These are phyloP conservation scores for Monopterus albus DNA, from an alignment of 2,113 vertebrate species.

Conservation along the genomic window DNA sequence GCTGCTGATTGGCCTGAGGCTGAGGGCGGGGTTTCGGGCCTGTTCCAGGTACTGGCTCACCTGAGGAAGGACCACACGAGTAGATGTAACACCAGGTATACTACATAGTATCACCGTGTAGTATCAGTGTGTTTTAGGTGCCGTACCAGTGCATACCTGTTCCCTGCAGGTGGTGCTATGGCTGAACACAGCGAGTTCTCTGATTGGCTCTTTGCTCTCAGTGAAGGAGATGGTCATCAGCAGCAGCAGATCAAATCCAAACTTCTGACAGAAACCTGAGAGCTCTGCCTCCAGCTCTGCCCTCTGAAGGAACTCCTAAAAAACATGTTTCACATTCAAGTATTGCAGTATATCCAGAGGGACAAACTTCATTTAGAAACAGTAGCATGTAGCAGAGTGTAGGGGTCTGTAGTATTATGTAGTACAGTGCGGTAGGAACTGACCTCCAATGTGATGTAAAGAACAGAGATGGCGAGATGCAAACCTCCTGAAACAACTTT, in stretches of 20 bases:
- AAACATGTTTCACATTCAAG: too few relatives aligned
- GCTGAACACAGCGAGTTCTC: slow-evolving; percentile 89
- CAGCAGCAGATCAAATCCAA: slow-evolving; percentile 81
- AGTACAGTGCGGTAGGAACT: not conserved
- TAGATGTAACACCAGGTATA: too few relatives aligned
- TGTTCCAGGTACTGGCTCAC: slow-evolving; percentile 85
- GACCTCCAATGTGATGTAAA: slow-evolving; percentile 90
- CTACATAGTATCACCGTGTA: too few relatives aligned
- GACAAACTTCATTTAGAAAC: too few relatives aligned
- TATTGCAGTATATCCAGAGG: too few relatives aligned
- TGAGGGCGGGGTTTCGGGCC: slow-evolving; percentile 77
- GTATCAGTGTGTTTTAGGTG: too few relatives aligned
- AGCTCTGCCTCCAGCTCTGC: slow-evolving; percentile 82
- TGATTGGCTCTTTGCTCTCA: slow-evolving; percentile 81
- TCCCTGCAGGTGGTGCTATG: slow-evolving; percentile 68
- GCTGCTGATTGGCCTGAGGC: slow-evolving; percentile 79
- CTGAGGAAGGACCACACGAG: slow-evolving; percentile 77
- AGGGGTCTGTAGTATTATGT: too few relatives aligned
- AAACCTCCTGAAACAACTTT: slow-evolving; percentile 81
- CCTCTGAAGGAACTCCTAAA: slow-evolving; percentile 80
- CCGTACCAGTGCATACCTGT: slow-evolving; percentile 72
- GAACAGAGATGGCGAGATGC: slow-evolving; percentile 81
- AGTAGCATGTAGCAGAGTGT: too few relatives aligned
- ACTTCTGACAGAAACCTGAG: slow-evolving; percentile 82
- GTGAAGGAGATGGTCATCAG: slow-evolving; percentile 89